Base-by-base conservation (phyloP, 2,113 vertebrate genomes). In the Pseudonaja textilis region DNA sequence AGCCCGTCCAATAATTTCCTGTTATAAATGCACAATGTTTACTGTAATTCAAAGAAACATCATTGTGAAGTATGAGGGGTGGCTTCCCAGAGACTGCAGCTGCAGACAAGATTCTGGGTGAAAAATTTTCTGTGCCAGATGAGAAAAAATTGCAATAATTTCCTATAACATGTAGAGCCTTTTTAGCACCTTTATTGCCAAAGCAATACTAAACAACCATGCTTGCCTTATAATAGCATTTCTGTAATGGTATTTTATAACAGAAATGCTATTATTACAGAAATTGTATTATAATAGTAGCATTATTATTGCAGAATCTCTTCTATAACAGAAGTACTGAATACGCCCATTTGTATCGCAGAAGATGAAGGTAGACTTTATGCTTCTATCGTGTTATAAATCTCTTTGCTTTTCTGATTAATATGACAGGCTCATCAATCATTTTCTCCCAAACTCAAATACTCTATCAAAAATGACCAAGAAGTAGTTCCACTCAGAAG, bases 171-270 rank as follows among this genome's bases (percentile, higher is more conserved):
- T 93, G 96, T 96, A 94, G 95, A 96, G 95, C 97, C 95, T 96
- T 98, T 97, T 97, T 97, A 98, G 97, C 94, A 97, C 97, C 98
- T 98, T 97, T 97, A 98, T 97, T 97, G 96, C 96, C 96, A 95
- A 97, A 97, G 97, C 96, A 97, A 97, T 98, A 97, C 96, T 97
- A 97, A 98, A 98, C 98, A 98, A 97, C 97, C 95, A 96, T 97
- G 97, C 96, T 95, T 98, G 97, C 97, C 96, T 98, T 97, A 97
- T 98, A 98, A 98, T 97, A 97, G 97, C 95, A 97, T 97, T 98
- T 97, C 97, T 97, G 92, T 98, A 98, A 98, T 97, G 96, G 97
- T 98, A 98, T 98, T 98, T 98, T 98, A 97, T 98, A 98, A 98
- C 97, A 98, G 96, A 98, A 97, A 95, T 97, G 97, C 97, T 97